Evolutionary conservation across 2,797 vertebrate genomes (phyloP).

Genomic region (Pygocentrus nattereri): DNA sequence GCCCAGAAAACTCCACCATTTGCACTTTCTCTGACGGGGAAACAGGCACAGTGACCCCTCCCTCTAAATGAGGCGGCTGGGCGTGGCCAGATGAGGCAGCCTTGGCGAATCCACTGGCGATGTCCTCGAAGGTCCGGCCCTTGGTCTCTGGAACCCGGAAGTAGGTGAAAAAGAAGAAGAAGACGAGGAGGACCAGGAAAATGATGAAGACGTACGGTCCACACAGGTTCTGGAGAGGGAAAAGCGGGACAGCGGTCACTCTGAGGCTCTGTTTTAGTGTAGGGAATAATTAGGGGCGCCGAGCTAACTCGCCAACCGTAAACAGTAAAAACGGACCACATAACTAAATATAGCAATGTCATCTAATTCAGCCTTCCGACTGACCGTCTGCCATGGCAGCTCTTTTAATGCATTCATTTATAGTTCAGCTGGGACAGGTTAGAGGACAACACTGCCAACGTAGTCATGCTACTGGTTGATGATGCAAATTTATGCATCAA

Average conservation of each 20-base stretch:
- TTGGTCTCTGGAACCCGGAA: slow-evolving; percentile 94
- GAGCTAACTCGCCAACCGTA: too few species aligned
- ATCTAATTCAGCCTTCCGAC: too few species aligned
- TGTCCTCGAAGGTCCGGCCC: slow-evolving; percentile 95
- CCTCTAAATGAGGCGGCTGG: slow-evolving; percentile 45
- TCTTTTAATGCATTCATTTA: too few species aligned
- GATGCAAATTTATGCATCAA: too few species aligned
- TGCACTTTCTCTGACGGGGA: slow-evolving; percentile 77
- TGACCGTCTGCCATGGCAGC: too few species aligned
- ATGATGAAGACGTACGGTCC: slow-evolving; percentile 91
- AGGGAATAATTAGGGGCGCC: too few species aligned
- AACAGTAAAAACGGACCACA: too few species aligned
- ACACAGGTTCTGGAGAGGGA: slow-evolving; percentile 74
- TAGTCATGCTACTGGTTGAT: too few species aligned
- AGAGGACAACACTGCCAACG: too few species aligned
- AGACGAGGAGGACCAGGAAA: slow-evolving; percentile 79
- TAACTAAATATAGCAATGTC: too few species aligned
- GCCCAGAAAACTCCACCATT: slow-evolving; percentile 71
- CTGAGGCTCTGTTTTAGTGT: too few species aligned
- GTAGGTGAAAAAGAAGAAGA: slow-evolving; percentile 94
- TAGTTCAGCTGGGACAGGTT: too few species aligned
- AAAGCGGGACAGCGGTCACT: background rate
- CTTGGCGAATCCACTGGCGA: slow-evolving; percentile 83
- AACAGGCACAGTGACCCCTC: slow-evolving; percentile 48
- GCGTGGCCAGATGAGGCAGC: background rate